Base-by-base conservation (phyloP, 2,113 vertebrate species). In the Lepisosteus oculatus region DNA sequence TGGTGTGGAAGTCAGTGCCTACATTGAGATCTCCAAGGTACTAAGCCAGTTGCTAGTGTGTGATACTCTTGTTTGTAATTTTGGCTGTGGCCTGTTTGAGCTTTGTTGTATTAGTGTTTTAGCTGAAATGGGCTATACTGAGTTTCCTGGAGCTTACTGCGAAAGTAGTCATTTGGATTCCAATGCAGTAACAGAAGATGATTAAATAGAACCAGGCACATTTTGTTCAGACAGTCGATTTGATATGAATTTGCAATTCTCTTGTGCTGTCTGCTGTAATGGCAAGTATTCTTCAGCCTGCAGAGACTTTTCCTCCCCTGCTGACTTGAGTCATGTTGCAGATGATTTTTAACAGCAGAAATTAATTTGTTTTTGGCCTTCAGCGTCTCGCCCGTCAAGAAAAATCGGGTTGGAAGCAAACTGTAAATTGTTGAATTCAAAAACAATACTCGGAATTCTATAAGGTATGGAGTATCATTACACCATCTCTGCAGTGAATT, bases 121-220 rank as follows among this genome's bases (percentile, higher is more conserved):
- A 11, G n/a, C 29, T 29, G 44, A 15, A 17, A 67, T 9, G 44
- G 77, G 71, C 55, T 77, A 78, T 78, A 78, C 69, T 74, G 61
- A 61, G 15, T 15, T 56, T 13, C 54, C 41, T 12, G 56, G 51
- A 13, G 57, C 5, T 29, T 12, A 44, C 3, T 3, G 45, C 51
- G 47, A 55, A 55, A 57, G 61, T 63, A 72, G 57, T 76, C 45
- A 41, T 63, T 57, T 43, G 68, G 55, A 72, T 76, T 42, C 61
- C 55, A 65, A 54, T n/a, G 62, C 54, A 61, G 69, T 64, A 67
- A 73, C 66, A 42, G 44, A 64, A 67, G 65, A 14, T 61, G 17
- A 57, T 63, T 62, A 68, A 72, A 74, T 13, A 57, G 29, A 47
- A 55, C 17, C 2, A 41, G 71, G 77, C 70, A 79, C 74, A 76